phyloP scores from a whole-genome alignment of 2,113 vertebrate genomes.

The Xenus cinereus region DNA sequence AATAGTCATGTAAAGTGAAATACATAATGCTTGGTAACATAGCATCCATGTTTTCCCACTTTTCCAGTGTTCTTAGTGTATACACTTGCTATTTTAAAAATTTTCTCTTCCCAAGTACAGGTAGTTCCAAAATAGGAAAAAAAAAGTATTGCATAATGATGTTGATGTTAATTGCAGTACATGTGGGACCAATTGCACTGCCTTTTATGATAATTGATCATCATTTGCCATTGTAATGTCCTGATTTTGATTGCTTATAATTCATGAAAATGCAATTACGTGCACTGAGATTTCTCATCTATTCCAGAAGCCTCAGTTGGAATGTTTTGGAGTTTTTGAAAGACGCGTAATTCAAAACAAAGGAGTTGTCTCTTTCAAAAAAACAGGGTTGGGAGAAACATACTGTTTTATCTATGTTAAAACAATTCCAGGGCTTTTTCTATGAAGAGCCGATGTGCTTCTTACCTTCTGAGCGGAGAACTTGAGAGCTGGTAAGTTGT shows the following conservation, averaged over 20 bases:
- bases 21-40: neutral
- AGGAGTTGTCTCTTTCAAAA: neutral
- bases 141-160: neutral
- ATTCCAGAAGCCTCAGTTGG: neutral
- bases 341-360: neutral
- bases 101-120: neutral
- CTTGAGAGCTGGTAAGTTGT: neutral
- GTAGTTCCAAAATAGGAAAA: neutral
- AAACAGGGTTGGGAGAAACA: neutral
- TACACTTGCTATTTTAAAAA: neutral
- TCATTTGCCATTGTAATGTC: neutral
- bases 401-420: neutral
- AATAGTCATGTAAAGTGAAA: neutral
- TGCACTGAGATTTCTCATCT: neutral
- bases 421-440: neutral
- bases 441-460: neutral
- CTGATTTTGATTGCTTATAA: neutral
- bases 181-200: neutral
- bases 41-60: neutral
- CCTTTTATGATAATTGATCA: neutral
- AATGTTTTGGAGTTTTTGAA: neutral
- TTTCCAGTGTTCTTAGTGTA: neutral
- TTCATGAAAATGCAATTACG: neutral
- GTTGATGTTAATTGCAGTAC: neutral
- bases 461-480: neutral